A percentile compares a stretch with the other conserved stretches of the same genome.
phyloP scores from a whole-genome alignment of 2,797 vertebrate species.

The Triplophysa yarkandensis region DNA sequence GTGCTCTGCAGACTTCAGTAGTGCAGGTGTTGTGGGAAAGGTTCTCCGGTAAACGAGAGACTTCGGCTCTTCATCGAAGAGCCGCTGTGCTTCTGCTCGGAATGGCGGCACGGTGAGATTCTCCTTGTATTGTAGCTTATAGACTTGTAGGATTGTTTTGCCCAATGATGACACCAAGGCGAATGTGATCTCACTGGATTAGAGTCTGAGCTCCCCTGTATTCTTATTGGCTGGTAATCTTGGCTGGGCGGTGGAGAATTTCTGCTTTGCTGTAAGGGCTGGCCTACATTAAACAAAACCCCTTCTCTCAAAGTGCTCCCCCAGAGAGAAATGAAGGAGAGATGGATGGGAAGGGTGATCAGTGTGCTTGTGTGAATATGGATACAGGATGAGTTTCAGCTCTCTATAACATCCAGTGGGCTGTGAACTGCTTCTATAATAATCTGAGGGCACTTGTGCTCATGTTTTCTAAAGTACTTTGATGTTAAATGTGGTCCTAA shows the following conservation, averaged over 20 bases:
- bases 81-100: conserved; percentile 89
- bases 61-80: conserved; percentile 75
- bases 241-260: conserved; percentile 80
- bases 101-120: conserved; percentile 88
- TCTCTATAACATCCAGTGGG: conserved; percentile 57
- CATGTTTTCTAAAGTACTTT: background rate
- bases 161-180: conserved; percentile 87
- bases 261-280: conserved; percentile 87
- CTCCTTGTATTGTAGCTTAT: background rate
- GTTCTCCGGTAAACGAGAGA: conserved; percentile 83
- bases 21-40: conserved; percentile 90
- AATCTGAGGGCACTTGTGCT: conserved; percentile 71
- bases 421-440: conserved; percentile 71
- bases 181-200: conserved; percentile 78
- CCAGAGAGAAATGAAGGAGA: conserved; percentile 55
- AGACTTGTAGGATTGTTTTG: background rate
- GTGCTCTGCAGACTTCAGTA: conserved; percentile 76
- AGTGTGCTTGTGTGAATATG: conserved; percentile 57
- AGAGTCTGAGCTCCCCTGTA: conserved; percentile 63
- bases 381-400: conserved; percentile 52
- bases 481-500: background rate
- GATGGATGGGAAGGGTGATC: conserved; percentile 47
- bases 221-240: conserved; percentile 85
- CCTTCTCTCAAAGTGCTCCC: conserved; percentile 41
- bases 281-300: conserved; percentile 73